Conservation (phyloP, 2,113 vertebrate species). For the Pan troglodytes region DNA sequence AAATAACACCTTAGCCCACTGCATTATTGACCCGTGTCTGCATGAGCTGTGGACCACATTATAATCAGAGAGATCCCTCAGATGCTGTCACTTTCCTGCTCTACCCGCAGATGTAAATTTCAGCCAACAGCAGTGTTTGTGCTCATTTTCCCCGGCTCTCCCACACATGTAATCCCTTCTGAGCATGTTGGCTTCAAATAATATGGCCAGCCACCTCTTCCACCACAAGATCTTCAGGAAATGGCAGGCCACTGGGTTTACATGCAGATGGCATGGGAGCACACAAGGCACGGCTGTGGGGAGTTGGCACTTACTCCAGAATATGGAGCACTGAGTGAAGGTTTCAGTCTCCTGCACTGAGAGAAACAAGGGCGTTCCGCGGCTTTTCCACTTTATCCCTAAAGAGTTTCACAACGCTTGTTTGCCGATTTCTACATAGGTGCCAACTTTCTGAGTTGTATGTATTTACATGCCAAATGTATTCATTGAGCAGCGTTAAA, state of each 20-base stretch:
- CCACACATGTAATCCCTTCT: background rate
- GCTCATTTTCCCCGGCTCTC: rapidly evolving
- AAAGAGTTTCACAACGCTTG: background rate
- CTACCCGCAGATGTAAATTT: rapidly evolving
- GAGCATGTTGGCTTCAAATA: background rate
- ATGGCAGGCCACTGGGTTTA: background rate
- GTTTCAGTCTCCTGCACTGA: rapidly evolving
- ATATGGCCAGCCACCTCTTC: rapidly evolving
- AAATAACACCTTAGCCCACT: background rate
- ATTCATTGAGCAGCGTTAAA: background rate
- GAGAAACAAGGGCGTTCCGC: background rate
- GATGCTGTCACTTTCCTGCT: background rate
- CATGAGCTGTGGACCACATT: too few species aligned
- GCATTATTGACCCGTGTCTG: too few species aligned
- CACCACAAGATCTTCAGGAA: background rate
- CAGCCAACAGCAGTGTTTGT: background rate
- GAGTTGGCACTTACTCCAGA: rapidly evolving
- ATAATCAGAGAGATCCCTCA: background rate
- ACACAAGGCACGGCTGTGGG: rapidly evolving
- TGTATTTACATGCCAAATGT: rapidly evolving
- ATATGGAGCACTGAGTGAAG: rapidly evolving
- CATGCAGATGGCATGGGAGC: rapidly evolving
- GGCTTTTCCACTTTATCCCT: background rate
- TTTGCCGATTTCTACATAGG: background rate
- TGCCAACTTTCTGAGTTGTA: background rate